Conservation (phyloP, 1,140 invertebrate genomes). For the Plectus sambesii region DNA sequence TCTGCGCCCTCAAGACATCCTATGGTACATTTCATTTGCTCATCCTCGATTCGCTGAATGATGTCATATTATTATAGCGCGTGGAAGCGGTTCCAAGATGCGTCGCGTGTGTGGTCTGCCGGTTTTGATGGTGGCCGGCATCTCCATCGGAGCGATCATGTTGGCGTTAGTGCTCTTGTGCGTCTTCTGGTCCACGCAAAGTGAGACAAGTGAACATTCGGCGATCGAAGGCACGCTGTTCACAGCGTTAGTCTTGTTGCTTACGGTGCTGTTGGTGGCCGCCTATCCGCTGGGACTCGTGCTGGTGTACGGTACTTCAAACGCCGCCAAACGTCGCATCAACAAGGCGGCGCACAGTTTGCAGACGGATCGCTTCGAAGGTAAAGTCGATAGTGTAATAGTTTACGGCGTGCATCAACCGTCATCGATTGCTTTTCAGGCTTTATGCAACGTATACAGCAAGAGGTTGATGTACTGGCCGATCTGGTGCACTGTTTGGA, state of each 20-base stretch:
- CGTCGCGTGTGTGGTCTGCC: constrained; percentile 82
- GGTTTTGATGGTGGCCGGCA: constrained; percentile 45
- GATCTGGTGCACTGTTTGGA: constrained; percentile 58
- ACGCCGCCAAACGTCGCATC: constrained; percentile 45
- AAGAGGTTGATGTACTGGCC: constrained; percentile 71
- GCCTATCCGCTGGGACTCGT: constrained; percentile 66
- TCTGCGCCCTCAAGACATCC: constrained; percentile 61
- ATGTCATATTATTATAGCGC: too few relatives aligned
- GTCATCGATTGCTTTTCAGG: too few relatives aligned
- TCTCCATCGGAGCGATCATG: constrained; percentile 2
- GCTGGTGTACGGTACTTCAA: constrained; percentile 59
- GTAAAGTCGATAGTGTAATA: too few relatives aligned
- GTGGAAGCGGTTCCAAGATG: constrained; percentile 64
- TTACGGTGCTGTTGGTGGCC: constrained; percentile 16
- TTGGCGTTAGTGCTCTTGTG: constrained; percentile 21
- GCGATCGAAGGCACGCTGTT: constrained; percentile 17
- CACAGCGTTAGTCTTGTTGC: constrained; percentile 15
- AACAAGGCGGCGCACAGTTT: constrained; percentile 30
- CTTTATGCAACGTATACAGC: constrained; percentile 58
- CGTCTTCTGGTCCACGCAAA: too few relatives aligned
- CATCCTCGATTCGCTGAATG: too few relatives aligned
- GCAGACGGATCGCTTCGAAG: constrained; percentile 40
- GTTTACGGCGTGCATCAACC: too few relatives aligned
- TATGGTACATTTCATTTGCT: too few relatives aligned
- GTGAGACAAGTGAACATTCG: too few relatives aligned